These are phyloP conservation scores for Tuta absoluta DNA, from an alignment of 2,888 invertebrate species.

Conservation along the genomic window DNA sequence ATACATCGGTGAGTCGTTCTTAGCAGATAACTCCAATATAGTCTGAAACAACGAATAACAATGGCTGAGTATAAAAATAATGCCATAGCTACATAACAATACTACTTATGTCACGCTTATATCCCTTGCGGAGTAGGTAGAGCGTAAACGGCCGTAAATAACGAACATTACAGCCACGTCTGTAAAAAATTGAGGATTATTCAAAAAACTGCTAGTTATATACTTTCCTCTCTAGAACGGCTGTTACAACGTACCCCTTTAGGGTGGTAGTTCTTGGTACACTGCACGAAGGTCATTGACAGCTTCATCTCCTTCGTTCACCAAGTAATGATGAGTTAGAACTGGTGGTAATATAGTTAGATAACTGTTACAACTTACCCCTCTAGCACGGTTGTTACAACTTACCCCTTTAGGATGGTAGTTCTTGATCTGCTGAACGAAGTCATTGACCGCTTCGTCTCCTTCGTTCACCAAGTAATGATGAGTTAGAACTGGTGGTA, in stretches of 20 bases:
- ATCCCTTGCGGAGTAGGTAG: too few species aligned
- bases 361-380: too few species aligned
- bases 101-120: too few species aligned
- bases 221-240: too few species aligned
- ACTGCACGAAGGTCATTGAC: slow-evolving; percentile 61
- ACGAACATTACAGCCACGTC: too few species aligned
- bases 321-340: slow-evolving; percentile 85
- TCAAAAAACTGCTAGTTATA: too few species aligned
- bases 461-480: slow-evolving; percentile 80
- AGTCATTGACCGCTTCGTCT: slow-evolving; percentile 48
- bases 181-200: too few species aligned
- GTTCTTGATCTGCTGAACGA: slow-evolving; percentile 84
- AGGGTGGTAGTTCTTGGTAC: slow-evolving; percentile 89
- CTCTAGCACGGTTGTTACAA: too few species aligned
- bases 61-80: too few species aligned
- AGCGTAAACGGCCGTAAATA: too few species aligned
- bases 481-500: slow-evolving; percentile 77
- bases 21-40: slow-evolving; percentile 94
- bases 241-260: slow-evolving; percentile 83
- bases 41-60: slow-evolving; percentile 82
- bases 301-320: slow-evolving; percentile 56
- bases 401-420: slow-evolving; percentile 88
- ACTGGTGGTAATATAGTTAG: too few species aligned
- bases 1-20: slow-evolving; percentile 88
- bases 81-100: too few species aligned